Conservation (phyloP, 1,140 invertebrate genomes). For the Macrosteles quadrilineatus region DNA sequence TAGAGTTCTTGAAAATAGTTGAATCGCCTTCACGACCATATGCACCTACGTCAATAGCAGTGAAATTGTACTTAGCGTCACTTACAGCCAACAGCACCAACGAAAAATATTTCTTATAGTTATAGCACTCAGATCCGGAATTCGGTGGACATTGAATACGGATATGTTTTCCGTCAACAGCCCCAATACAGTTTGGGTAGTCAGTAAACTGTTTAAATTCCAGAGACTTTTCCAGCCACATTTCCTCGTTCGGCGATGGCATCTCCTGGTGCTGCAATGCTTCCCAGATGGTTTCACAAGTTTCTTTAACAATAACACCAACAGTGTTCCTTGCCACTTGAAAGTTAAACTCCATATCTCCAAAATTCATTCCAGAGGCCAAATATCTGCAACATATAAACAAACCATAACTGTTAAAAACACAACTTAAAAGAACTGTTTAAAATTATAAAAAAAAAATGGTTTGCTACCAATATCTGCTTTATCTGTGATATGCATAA, state of each 20-base stretch:
- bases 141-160: constrained; percentile 48
- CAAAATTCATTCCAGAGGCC: not conserved
- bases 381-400: constrained; percentile 2
- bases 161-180: constrained; percentile 50
- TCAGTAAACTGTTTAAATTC: constrained; percentile 35
- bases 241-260: constrained; percentile 21
- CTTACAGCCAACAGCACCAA: constrained; percentile 51
- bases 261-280: constrained; percentile 15
- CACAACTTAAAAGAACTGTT: no score
- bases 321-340: constrained; percentile 30
- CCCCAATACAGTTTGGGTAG: constrained; percentile 48
- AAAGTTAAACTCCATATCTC: constrained; percentile 29
- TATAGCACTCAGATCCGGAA: constrained; percentile 48
- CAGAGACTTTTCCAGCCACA: constrained; percentile 24
- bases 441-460: no score
- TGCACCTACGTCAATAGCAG: constrained; percentile 48
- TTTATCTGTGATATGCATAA: not conserved
- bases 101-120: constrained; percentile 51
- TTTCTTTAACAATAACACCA: constrained; percentile 32
- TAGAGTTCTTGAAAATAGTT: constrained; percentile 22
- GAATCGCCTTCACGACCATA: constrained; percentile 41
- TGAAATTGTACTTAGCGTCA: constrained; percentile 50
- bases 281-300: constrained; percentile 32
- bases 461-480: no score
- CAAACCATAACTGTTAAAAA: no score